These are phyloP conservation scores for Tryphoninae sp. DNA, from an alignment of 2,888 invertebrate genomes.

Conservation along the genomic window DNA sequence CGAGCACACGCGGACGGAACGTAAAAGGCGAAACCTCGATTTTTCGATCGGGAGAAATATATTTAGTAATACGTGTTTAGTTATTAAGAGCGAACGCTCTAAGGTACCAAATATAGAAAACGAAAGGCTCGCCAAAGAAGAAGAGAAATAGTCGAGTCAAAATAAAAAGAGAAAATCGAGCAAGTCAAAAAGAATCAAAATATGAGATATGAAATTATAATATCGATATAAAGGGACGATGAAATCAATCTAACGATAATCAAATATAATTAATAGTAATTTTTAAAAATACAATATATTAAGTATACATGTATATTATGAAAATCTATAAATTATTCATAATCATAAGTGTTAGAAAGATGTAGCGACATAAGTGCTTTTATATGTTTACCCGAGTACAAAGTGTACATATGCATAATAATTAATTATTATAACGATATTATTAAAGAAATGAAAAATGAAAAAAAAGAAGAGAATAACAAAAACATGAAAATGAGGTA, in stretches of 20 bases:
- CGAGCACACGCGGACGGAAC: conserved; percentile 1
- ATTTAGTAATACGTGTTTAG: conserved; percentile 5
- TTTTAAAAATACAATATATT: background rate
- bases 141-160: background rate
- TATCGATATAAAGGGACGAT: conserved; percentile 6
- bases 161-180: background rate
- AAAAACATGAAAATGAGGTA: conserved; percentile 20
- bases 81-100: conserved; percentile 3
- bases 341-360: conserved; percentile 56
- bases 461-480: conserved; percentile 15
- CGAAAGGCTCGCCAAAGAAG: background rate
- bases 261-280: conserved; percentile 15
- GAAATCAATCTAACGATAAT: background rate
- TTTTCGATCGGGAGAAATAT: background rate
- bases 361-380: conserved; percentile 71
- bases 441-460: conserved; percentile 7
- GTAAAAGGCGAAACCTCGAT: conserved; percentile 7
- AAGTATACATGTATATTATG: conserved; percentile 6
- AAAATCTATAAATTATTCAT: conserved; percentile 45
- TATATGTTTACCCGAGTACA: conserved; percentile 74
- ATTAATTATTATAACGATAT: conserved; percentile 7
- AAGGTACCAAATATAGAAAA: conserved; percentile 11
- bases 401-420: conserved; percentile 68
- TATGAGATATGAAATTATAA: conserved; percentile 29
- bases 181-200: conserved; percentile 36